These are phyloP conservation scores for Myotis findleyi DNA, from an alignment of 2,797 vertebrate genomes.

Conservation along the genomic window DNA sequence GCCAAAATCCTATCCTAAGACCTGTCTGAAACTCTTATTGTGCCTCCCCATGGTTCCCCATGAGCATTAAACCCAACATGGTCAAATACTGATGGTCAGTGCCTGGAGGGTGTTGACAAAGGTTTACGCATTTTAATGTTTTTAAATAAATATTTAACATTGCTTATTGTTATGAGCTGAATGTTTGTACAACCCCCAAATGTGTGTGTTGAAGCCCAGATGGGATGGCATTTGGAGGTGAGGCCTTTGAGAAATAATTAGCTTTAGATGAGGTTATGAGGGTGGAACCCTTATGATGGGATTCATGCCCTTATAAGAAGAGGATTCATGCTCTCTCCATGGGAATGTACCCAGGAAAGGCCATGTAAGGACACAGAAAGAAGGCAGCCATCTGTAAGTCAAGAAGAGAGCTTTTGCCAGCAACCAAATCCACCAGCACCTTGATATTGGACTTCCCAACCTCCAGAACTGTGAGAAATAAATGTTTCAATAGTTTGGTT, in stretches of 20 bases:
- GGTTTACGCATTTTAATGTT: neutral
- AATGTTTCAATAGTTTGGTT: neutral
- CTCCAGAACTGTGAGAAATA: neutral
- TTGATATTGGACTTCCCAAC: neutral
- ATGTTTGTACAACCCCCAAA: neutral
- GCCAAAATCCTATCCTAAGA: neutral
- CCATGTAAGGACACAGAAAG: neutral
- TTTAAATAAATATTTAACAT: slow-evolving; percentile 16
- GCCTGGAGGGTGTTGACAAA: neutral
- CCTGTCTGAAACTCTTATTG: neutral
- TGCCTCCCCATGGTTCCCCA: no score
- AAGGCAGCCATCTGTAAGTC: neutral
- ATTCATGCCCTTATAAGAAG: neutral
- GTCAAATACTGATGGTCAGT: neutral
- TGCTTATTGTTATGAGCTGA: neutral
- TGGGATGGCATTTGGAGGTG: neutral
- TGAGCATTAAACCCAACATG: neutral
- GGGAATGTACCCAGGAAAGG: neutral
- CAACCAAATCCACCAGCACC: neutral
- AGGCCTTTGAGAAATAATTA: neutral
- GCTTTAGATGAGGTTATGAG: neutral
- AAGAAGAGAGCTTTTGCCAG: neutral
- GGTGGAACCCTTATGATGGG: neutral
- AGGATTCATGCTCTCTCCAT: neutral
- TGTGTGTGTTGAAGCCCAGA: neutral